Evolutionary conservation across 2,888 invertebrate species (phyloP).

Genomic region (Campoplex nolae): DNA sequence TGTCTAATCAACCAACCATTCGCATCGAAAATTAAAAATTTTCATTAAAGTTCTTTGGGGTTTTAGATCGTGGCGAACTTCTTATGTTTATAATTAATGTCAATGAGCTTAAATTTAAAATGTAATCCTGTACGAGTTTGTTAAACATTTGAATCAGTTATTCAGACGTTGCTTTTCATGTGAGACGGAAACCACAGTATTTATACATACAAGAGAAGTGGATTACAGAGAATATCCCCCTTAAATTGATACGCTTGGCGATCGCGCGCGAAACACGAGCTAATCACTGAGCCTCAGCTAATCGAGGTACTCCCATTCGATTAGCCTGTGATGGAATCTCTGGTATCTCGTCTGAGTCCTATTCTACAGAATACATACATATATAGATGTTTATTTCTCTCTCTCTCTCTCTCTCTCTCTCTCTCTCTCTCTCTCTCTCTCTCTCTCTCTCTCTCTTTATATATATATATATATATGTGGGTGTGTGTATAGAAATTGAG

Average conservation of each 20-base stretch:
- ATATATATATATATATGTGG: not conserved
- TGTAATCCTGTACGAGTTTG: not conserved
- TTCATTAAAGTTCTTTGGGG: not conserved
- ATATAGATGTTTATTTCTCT: not conserved
- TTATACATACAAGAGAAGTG: conserved; percentile 26
- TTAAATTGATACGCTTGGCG: conserved; percentile 70
- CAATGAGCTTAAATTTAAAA: not conserved
- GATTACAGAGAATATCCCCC: conserved; percentile 69
- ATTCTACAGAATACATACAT: not conserved
- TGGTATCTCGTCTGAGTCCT: conserved; percentile 53
- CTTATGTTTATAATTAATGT: not conserved
- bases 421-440: not conserved
- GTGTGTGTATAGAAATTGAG: conserved; percentile 2
- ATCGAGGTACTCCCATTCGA: conserved; percentile 80
- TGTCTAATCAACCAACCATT: not conserved
- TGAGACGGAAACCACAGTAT: conserved; percentile 33
- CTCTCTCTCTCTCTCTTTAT: too few species aligned
- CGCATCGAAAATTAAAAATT: not conserved
- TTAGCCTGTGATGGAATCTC: conserved; percentile 81
- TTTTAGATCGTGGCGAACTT: not conserved
- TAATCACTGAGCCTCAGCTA: conserved; percentile 81
- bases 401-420: too few species aligned
- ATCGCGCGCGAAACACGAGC: conserved; percentile 64
- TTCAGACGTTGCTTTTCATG: conserved; percentile 23
- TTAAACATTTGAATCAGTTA: not conserved